A percentile compares a stretch with the other conserved stretches of the same genome.
These are phyloP conservation scores for Aspidiotus rigidus DNA, from an alignment of 2,888 invertebrate species.

Conservation along the genomic window DNA sequence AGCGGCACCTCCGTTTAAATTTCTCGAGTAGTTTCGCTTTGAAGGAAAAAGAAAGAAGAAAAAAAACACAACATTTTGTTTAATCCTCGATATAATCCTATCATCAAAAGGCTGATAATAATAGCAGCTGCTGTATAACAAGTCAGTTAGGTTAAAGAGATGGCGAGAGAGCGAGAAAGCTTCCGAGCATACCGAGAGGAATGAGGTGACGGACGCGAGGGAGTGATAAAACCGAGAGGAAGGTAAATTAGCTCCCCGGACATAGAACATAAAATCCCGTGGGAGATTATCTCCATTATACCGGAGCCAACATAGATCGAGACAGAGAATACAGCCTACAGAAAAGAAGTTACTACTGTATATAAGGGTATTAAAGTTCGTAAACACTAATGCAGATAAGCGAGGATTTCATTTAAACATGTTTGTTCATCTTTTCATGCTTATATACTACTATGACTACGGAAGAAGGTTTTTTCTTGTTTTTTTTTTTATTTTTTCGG, in stretches of 20 bases:
- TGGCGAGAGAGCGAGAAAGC: conserved; percentile 33
- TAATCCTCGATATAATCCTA: conserved; percentile 33
- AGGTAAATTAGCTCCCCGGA: conserved; percentile 34
- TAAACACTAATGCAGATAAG: conserved; percentile 34
- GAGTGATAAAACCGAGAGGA: conserved; percentile 33
- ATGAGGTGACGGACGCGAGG: conserved; percentile 24
- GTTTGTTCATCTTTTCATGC: conserved; percentile 34
- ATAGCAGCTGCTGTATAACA: conserved; percentile 32
- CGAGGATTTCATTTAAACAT: conserved; percentile 34
- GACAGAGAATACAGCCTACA: conserved; percentile 30
- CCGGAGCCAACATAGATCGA: conserved; percentile 30
- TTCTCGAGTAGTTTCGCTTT: conserved; percentile 27
- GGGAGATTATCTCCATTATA: conserved; percentile 34
- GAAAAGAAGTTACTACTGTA: conserved; percentile 27
- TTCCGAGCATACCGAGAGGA: conserved; percentile 1
- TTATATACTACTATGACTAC: conserved; percentile 14
- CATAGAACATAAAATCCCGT: conserved; percentile 31
- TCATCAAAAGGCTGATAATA: conserved; percentile 33
- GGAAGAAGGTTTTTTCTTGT: conserved; percentile 24
- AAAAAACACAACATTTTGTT: conserved; percentile 31
- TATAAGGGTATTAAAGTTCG: conserved; percentile 33
- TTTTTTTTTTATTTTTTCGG: background rate
- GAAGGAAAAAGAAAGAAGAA: conserved; percentile 19
- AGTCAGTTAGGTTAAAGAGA: conserved; percentile 34
- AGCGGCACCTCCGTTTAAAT: conserved; percentile 30